These are phyloP conservation scores for Lomographa bimaculata DNA, from an alignment of 2,888 invertebrate genomes.

Conservation along the genomic window DNA sequence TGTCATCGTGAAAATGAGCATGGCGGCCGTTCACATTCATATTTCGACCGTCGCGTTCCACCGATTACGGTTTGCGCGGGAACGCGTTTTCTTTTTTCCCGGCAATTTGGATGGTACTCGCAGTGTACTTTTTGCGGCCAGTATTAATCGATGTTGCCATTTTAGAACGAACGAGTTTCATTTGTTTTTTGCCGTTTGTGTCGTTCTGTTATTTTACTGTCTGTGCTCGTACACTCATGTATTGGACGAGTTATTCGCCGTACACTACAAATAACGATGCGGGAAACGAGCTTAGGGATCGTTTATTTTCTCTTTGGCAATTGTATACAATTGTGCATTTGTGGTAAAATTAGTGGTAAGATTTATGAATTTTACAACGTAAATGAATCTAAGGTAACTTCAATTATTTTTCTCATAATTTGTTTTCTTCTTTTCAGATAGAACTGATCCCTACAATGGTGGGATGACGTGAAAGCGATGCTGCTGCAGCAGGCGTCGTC, in stretches of 20 bases:
- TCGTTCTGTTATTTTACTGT: constrained; percentile 29
- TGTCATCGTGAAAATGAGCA: constrained; percentile 51
- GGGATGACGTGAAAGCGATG: constrained; percentile 77
- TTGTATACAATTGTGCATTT: no score
- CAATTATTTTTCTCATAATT: no score
- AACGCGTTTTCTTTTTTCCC: constrained; percentile 60
- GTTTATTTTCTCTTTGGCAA: background rate
- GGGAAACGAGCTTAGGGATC: background rate
- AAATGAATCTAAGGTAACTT: no score
- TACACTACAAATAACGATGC: background rate
- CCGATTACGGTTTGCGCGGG: constrained; percentile 64
- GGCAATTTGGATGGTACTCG: constrained; percentile 66
- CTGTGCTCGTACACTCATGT: constrained; percentile 4
- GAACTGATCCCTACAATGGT: constrained; percentile 53
- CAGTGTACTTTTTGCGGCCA: constrained; percentile 67
- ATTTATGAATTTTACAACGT: no score
- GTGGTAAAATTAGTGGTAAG: no score
- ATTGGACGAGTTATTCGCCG: constrained; percentile 2
- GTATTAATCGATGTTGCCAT: constrained; percentile 77
- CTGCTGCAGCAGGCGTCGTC: constrained; percentile 79
- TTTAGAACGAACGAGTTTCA: constrained; percentile 56
- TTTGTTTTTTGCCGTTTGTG: constrained; percentile 51
- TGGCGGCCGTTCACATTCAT: constrained; percentile 62
- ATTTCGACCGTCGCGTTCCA: constrained; percentile 49
- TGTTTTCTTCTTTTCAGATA: constrained; percentile 49